These are phyloP conservation scores for Lycocorax pyrrhopterus DNA, from an alignment of 2,113 vertebrate genomes.

Conservation along the genomic window DNA sequence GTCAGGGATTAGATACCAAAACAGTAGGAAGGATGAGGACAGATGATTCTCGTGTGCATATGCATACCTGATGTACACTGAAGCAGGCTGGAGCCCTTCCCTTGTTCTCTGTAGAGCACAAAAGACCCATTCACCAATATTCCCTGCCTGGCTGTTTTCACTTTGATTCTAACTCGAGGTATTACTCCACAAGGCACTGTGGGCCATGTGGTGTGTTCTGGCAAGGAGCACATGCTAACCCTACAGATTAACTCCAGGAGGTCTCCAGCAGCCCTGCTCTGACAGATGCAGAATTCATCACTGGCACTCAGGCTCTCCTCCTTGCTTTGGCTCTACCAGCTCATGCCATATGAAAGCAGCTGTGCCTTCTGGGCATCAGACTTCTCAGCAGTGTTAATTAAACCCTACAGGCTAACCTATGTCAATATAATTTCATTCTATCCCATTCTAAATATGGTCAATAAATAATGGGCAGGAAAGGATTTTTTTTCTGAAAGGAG, in stretches of 20 bases:
- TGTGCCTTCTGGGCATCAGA: not conserved
- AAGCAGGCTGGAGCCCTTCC: not conserved
- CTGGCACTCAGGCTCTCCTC: not conserved
- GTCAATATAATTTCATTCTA: not conserved
- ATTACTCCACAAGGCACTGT: not conserved
- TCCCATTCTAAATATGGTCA: not conserved
- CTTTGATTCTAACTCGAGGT: not conserved
- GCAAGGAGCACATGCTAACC: not conserved
- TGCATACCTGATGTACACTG: not conserved
- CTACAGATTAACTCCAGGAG: not conserved
- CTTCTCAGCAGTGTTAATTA: not conserved
- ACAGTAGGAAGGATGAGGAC: not conserved
- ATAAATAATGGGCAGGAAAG: not conserved
- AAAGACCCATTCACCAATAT: not conserved
- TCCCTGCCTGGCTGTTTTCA: not conserved
- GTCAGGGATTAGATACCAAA: not conserved
- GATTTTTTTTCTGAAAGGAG: not conserved
- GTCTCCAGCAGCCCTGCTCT: not conserved
- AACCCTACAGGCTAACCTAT: not conserved
- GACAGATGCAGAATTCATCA: not conserved
- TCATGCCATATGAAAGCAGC: not conserved
- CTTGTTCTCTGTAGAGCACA: not conserved
- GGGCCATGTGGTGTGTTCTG: not conserved
- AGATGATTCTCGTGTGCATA: rapidly evolving
- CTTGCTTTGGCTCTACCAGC: not conserved